Conservation (phyloP, 2,113 vertebrate species). For the Nesoenas mayeri region DNA sequence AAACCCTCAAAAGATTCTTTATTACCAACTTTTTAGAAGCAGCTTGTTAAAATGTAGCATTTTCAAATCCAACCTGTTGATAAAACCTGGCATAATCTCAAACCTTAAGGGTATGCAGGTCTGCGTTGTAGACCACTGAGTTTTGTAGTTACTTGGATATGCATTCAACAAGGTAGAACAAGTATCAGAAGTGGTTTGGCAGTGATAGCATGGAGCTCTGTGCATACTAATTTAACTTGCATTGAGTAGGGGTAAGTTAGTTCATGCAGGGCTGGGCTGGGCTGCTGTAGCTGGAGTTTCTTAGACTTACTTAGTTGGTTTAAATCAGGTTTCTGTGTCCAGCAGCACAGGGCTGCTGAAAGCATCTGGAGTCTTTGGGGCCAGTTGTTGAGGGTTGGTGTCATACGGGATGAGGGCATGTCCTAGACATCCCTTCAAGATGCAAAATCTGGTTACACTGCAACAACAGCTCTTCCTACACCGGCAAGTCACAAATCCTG, state of each 20-base stretch:
- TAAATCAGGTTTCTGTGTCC: neutral
- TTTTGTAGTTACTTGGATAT: neutral
- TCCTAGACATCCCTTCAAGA: neutral
- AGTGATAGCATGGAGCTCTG: neutral
- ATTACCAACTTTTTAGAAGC: neutral
- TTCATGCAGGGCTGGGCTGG: neutral
- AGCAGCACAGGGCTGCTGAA: neutral
- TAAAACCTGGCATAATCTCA: neutral
- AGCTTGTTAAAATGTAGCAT: neutral
- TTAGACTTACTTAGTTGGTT: neutral
- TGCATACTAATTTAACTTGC: neutral
- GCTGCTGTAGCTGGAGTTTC: neutral
- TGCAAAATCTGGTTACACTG: neutral
- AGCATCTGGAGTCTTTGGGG: neutral
- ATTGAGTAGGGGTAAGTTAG: neutral
- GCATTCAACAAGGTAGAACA: neutral
- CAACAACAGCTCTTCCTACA: neutral
- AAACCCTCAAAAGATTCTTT: neutral
- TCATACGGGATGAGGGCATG: accelerated
- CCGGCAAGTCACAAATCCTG: neutral
- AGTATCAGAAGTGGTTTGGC: neutral
- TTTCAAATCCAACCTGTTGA: neutral
- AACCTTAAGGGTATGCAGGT: neutral
- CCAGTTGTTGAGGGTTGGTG: neutral
- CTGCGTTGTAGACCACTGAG: neutral